Evolutionary conservation across 2,888 invertebrate genomes (phyloP).

Genomic region (Malacosoma neustria): DNA sequence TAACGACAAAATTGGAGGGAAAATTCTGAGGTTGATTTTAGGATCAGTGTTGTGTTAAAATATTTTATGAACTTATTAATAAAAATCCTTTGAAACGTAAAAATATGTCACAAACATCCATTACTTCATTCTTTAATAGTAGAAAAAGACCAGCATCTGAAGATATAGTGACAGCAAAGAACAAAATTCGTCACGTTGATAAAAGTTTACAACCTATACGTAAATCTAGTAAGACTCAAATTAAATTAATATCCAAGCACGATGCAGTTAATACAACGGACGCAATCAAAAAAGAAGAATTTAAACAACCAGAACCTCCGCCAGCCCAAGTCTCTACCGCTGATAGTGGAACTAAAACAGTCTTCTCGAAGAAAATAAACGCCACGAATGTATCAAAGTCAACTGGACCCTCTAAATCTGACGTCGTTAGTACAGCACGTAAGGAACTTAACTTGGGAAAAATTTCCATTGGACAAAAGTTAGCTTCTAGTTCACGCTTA

Average conservation of each 20-base stretch:
- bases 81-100: no score
- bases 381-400: conserved; percentile 34
- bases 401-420: conserved; percentile 30
- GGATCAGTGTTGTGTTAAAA: no score
- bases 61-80: no score
- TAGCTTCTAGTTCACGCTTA: conserved; percentile 80
- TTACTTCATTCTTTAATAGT: conserved; percentile 83
- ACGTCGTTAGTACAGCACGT: conserved; percentile 58
- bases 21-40: no score
- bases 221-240: not conserved
- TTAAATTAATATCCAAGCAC: not conserved
- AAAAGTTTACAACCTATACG: not conserved
- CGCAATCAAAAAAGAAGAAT: not conserved
- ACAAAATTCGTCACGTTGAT: conserved; percentile 57
- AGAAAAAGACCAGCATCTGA: conserved; percentile 84
- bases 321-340: not conserved
- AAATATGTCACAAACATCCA: conserved; percentile 85
- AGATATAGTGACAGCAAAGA: conserved; percentile 72
- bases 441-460: conserved; percentile 79
- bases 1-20: no score
- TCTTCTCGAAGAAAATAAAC: conserved; percentile 48
- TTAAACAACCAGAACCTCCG: conserved; percentile 1
- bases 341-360: conserved; percentile 13
- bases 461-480: conserved; percentile 81
- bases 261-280: not conserved